Conservation (phyloP, 2,113 vertebrate species). For the Elanus axillaris region DNA sequence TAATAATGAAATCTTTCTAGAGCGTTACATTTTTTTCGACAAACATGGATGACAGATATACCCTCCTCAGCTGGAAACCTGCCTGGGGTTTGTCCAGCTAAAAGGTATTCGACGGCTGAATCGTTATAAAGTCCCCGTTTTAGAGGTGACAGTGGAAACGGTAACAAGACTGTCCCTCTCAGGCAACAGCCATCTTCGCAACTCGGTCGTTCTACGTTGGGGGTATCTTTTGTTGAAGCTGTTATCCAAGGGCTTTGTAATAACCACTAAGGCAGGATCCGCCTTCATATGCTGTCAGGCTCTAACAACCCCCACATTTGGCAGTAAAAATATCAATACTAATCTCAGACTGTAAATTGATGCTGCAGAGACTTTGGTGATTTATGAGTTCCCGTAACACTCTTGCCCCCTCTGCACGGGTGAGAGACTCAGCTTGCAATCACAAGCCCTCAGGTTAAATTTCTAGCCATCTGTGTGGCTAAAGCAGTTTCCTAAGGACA, state of each 20-base stretch:
- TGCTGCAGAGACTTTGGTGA: background rate
- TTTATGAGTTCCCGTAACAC: background rate
- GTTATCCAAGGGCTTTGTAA: background rate
- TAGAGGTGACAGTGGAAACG: background rate
- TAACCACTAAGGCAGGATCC: background rate
- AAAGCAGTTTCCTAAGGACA: background rate
- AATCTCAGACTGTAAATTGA: slow-evolving; percentile 10
- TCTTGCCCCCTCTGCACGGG: background rate
- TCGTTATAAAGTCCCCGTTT: background rate
- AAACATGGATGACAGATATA: background rate
- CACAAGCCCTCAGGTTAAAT: background rate
- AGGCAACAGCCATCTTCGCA: background rate
- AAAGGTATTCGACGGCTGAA: background rate
- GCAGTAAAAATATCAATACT: slow-evolving; percentile 20
- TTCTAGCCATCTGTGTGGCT: background rate
- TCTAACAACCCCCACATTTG: background rate
- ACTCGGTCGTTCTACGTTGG: background rate
- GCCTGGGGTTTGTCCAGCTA: background rate
- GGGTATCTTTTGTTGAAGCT: background rate
- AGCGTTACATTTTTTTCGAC: background rate
- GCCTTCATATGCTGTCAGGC: background rate
- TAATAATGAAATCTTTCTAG: background rate
- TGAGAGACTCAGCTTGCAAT: background rate
- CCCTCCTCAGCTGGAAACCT: background rate
- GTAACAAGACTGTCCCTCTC: background rate